Evolutionary conservation across 2,113 vertebrate species (phyloP).

Genomic region (Gnathonemus longibarbis): DNA sequence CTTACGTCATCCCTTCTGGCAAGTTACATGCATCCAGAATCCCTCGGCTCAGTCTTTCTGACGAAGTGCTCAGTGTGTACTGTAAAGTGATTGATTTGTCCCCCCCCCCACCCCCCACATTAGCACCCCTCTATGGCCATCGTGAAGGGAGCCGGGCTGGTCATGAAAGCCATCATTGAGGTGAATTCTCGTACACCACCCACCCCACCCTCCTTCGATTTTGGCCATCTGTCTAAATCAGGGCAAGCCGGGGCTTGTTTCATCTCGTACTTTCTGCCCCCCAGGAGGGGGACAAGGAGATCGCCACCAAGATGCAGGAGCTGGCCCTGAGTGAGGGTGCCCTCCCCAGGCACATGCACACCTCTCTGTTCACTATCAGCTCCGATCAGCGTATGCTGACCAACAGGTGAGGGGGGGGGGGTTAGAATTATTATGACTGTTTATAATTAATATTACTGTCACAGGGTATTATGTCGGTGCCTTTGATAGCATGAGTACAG

Average conservation of each 20-base stretch:
- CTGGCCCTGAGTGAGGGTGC: constrained; percentile 96
- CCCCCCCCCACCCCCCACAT: no score
- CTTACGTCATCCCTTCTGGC: no score
- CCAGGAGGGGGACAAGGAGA: constrained; percentile 97
- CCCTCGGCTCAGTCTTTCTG: not conserved
- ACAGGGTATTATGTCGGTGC: not conserved
- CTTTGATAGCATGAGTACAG: not conserved
- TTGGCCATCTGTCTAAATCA: not conserved
- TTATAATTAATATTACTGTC: not conserved
- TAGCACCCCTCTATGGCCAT: constrained; percentile 99
- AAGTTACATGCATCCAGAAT: not conserved
- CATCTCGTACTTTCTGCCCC: not conserved
- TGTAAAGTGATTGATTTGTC: not conserved
- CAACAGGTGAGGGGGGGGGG: constrained; percentile 73
- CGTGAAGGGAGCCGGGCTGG: constrained; percentile 92
- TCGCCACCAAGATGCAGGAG: constrained; percentile 97
- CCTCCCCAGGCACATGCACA: constrained; percentile 90
- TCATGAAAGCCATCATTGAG: constrained; percentile 99
- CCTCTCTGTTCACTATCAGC: constrained; percentile 95
- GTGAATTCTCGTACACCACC: constrained; percentile 55
- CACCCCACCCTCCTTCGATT: not conserved
- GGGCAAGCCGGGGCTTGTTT: not conserved
- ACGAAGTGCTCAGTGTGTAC: not conserved
- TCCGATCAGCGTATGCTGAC: constrained; percentile 96
- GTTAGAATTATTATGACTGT: not conserved